Conservation (phyloP, 2,113 vertebrate species). For the Pseudorhombus dupliciocellatus region DNA sequence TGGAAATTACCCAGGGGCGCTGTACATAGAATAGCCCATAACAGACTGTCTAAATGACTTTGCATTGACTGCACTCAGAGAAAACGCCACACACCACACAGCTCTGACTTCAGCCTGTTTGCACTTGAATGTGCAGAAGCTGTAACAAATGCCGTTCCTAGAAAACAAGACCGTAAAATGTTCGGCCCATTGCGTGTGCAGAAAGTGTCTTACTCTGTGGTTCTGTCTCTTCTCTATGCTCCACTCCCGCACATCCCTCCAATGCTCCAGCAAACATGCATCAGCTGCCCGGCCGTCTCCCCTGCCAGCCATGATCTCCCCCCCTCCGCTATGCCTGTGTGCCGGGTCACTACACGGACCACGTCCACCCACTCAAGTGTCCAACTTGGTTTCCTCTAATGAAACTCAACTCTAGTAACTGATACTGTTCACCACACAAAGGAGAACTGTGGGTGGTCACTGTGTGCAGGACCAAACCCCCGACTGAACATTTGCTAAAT, state of each 20-base stretch:
- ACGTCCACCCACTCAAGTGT: constrained; percentile 15
- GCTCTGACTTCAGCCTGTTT: constrained; percentile 20
- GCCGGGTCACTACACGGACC: constrained; percentile 13
- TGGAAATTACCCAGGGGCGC: constrained; percentile 9
- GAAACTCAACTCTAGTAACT: constrained; percentile 42
- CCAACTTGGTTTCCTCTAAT: constrained; percentile 14
- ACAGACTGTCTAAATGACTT: constrained; percentile 29
- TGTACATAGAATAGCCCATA: constrained; percentile 25
- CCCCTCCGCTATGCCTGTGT: background rate
- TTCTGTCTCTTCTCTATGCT: constrained; percentile 69
- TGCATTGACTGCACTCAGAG: constrained; percentile 37
- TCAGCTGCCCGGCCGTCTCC: constrained; percentile 21
- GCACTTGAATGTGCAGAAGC: constrained; percentile 11
- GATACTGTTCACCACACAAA: constrained; percentile 23
- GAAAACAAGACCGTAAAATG: constrained; percentile 14
- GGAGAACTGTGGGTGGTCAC: constrained; percentile 5
- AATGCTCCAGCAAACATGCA: constrained; percentile 45
- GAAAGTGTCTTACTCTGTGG: constrained; percentile 50
- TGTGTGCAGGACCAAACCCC: background rate
- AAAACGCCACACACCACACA: constrained; percentile 2
- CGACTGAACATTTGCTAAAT: background rate
- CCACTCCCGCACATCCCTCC: constrained; percentile 57
- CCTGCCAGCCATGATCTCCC: constrained; percentile 39
- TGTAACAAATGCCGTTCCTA: constrained; percentile 7
- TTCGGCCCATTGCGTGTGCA: background rate